Base-by-base conservation (phyloP, 2,888 invertebrate species). In the Troides aeacus region DNA sequence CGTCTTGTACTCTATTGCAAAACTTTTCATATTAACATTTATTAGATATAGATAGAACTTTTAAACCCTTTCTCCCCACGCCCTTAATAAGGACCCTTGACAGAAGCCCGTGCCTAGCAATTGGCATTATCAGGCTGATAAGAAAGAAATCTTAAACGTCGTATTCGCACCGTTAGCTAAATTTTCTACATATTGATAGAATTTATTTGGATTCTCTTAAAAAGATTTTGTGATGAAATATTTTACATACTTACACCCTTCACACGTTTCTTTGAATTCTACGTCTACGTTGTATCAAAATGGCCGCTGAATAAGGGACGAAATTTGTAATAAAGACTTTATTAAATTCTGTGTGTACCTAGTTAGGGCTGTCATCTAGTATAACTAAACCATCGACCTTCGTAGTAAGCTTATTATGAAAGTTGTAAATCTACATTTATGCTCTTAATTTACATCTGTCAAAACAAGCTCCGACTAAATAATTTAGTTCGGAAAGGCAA, bases 371-470 rank as follows among this genome's bases (percentile, higher is more conserved):
- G 15, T 50, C 12, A 18, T 50, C 50, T 50, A 46, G 46, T 10
- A 18, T 50, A 50, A 50, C 50, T 50, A 17, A 15, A 50, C 18
- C 50, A 50, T 18, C 15, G 50, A 50, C 50, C 50, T 18, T 50
- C 18, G 4, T 3, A 50, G 50, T 50, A 50, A 50, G 50, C 50
- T 50, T 50, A 50, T 50, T 50, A 50, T 50, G 15, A 50, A 50
- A 57, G 57, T n/a, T 57, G 2, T 21, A 57, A 57, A 57, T 21
- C 57, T 57, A 57, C 21, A 57, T 57, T 57, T 57, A 57, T 57
- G 21, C 50, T 57, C n/a, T 59, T 30, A 59, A 59, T 23, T 30
- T 59, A 59, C 17, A 59, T 30, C 59, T 59, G 59, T 59, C 59
- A 59, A 24, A 30, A 30, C 59, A 59, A 59, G 30, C 10, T 59